Base-by-base conservation (phyloP, 2,888 invertebrate genomes). In the Caenorhabditis becei region DNA sequence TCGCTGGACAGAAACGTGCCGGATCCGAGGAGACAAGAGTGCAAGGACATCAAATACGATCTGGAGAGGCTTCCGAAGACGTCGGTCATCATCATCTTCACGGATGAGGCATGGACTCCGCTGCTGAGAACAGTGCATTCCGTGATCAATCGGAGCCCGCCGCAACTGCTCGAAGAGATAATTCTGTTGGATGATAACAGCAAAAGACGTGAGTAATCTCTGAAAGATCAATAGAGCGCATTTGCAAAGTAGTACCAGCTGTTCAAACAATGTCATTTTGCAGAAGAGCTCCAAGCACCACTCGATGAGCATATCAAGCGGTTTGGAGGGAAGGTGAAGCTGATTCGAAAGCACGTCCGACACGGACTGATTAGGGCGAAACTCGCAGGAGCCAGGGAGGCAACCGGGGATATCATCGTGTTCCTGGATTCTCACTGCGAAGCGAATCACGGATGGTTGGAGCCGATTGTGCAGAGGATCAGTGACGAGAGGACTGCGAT, bases 351-450 rank as follows among this genome's bases (percentile, higher is more conserved):
- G 69, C 94, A 94, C 61, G 90, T 94, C 93, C 92, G 95, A 92
- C 94, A 95, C 91, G 97, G 97, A 2, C 93, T 98, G 70, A 97
- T 97, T 90, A 93, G 96, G 49, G 97, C 97, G 0, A 93, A 97
- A 58, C 93, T 97, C 85, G 94, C 95, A 62, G 90, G 98, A 53
- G 97, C 97, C 1, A 93, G 94, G 80, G 94, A 93, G 80, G 96
- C 97, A 1, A 92, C 92, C 7, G 96, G 95, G 0, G 95, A 95
- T 90, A 95, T 94, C 41, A 65, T 83, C 66, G 94, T 96, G 62
- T 97, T 97, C 92, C 93, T 96, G 82, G 97, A 97, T 93, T 95
- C 96, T 1, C 97, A 97, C 92, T 96, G 96, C 92, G 97, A 97
- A 93, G 94, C 94, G 3, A 94, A 94, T 81, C 92, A 92, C 49